Base-by-base conservation (phyloP, 2,797 vertebrate genomes). In the Leucoraja ocellata region DNA sequence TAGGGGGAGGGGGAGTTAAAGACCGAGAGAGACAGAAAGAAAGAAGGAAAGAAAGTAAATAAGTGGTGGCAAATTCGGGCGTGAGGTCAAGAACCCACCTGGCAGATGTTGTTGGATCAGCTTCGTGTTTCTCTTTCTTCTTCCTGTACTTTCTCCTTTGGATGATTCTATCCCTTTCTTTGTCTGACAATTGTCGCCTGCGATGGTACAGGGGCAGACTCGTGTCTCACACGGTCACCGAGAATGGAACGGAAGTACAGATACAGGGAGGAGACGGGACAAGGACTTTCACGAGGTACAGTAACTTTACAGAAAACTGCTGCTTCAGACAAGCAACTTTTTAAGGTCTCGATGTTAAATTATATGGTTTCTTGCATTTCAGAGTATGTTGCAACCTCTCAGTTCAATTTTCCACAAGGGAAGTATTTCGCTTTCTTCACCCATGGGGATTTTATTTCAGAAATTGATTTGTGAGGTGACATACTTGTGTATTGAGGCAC, bases 211-310 rank as follows among this genome's bases (percentile, higher is more conserved):
- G 68, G 36, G 68, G 32, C 97, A 97, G 97, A 96, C 97, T 97
- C 96, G 96, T 97, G 97, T 96, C 96, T 97, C 95, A 61, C 83
- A 61, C 46, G 11, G 61, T 61, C 54, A 96, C 97, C 96, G 97
- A 97, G 96, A 97, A 97, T 96, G 97, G 97, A 97, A 96, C 97
- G 97, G 97, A 98, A 98, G 97, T 98, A 96, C 94, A 96, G 96
- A 96, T 96, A 96, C 21, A 73, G n/a, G 88, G 88, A 36, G 63
- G 88, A 73, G 65, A 71, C 63, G 1, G 68, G 65, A 32, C 23
- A 10, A 36, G 88, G 65, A 25, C 65, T 91, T 73, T 90, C 16
- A 90, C 63, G 23, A 91, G 88, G 32, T 91, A 36, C 32, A 73
- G 88, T 73, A 73, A 73, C 65, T 91, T 23, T 63, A 39, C n/a